phyloP scores from a whole-genome alignment of 2,888 invertebrate species.

The Pollenia angustigena region DNA sequence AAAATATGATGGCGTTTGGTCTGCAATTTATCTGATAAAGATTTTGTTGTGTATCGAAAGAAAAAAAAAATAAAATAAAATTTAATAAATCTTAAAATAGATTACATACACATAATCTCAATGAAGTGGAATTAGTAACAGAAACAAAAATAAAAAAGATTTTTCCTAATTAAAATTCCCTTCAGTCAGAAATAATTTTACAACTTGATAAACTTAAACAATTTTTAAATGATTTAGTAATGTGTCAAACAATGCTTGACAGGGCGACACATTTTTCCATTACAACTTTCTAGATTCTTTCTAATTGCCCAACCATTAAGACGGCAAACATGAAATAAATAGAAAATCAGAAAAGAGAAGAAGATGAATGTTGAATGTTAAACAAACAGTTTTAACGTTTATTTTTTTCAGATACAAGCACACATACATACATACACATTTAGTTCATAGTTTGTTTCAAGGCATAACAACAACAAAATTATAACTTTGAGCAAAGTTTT shows the following conservation, averaged over 20 bases:
- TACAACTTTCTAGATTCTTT: conserved; percentile 44
- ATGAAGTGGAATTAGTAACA: no score
- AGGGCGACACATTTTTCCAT: conserved; percentile 26
- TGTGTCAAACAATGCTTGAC: conserved; percentile 21
- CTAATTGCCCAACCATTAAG: conserved; percentile 50
- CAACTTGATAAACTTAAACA: conserved; percentile 12
- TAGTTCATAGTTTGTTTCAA: background rate
- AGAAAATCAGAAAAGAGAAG: conserved; percentile 4
- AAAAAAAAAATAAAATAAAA: no score
- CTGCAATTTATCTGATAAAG: no score
- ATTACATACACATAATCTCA: background rate
- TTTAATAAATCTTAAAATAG: background rate
- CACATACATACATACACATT: background rate
- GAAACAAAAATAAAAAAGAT: background rate
- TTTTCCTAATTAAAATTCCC: conserved; percentile 7
- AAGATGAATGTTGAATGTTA: conserved; percentile 40
- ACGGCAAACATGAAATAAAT: conserved; percentile 22
- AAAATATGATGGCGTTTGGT: no score
- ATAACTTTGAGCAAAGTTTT: conserved; percentile 27
- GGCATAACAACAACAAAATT: background rate
- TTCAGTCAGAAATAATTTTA: background rate
- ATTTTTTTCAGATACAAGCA: conserved; percentile 4
- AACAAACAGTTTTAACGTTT: conserved; percentile 39
- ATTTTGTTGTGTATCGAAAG: no score
- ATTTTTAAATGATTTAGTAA: conserved; percentile 14